A percentile compares a stretch with the other conserved stretches of the same genome.
Evolutionary conservation across 2,113 vertebrate genomes (phyloP).

Genomic region (Myanophis thanlyinensis): DNA sequence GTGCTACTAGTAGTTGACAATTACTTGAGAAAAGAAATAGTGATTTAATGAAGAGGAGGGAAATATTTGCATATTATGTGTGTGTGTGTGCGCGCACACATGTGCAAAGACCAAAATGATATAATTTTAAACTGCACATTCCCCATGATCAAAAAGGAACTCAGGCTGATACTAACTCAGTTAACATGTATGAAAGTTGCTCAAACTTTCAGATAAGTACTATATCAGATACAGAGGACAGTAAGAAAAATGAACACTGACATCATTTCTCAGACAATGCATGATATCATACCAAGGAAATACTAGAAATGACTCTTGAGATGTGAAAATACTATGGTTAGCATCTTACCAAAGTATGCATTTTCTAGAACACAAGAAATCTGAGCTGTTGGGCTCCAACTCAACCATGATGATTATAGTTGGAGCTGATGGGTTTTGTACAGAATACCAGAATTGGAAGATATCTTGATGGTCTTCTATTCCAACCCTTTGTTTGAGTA

Average conservation of each 20-base stretch:
- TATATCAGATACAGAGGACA: constrained; percentile 62
- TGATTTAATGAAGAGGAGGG: neutral
- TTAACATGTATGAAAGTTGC: constrained; percentile 53
- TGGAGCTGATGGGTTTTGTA: neutral
- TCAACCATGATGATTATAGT: neutral
- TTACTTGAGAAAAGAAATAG: neutral
- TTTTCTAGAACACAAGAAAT: neutral
- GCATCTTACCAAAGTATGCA: neutral
- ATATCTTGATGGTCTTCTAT: neutral
- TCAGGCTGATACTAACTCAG: constrained; percentile 62
- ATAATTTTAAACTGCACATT: constrained; percentile 58
- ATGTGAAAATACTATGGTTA: neutral
- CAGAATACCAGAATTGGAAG: neutral
- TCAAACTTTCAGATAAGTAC: constrained; percentile 38
- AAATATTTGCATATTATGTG: neutral
- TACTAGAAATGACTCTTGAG: neutral
- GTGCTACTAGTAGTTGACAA: no score
- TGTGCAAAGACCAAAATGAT: constrained; percentile 39
- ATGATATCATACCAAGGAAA: neutral
- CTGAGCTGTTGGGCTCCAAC: neutral
- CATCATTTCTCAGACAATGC: constrained; percentile 44
- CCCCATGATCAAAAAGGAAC: constrained; percentile 54
- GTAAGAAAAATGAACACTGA: constrained; percentile 47
- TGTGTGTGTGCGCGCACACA: neutral
- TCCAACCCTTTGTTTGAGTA: neutral